A percentile compares a stretch with the other conserved stretches of the same genome.
These are phyloP conservation scores for Mastomys coucha DNA, from an alignment of 2,113 vertebrate species.

Conservation along the genomic window DNA sequence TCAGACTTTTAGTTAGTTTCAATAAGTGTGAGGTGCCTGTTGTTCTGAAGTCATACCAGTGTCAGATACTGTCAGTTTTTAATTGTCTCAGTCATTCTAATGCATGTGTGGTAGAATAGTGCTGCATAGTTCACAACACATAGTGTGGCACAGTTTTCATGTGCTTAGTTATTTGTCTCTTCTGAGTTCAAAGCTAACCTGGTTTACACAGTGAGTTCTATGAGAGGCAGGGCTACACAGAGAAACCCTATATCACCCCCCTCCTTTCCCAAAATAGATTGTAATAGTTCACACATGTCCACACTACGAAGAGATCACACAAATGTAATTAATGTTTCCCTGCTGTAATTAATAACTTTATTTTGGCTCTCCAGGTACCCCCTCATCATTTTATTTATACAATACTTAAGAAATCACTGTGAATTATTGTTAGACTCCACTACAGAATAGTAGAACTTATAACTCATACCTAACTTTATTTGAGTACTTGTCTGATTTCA, in stretches of 20 bases:
- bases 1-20: not conserved
- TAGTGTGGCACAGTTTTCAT: not conserved
- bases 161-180: not conserved
- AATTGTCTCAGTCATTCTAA: not conserved
- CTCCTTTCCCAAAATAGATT: not conserved
- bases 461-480: not conserved
- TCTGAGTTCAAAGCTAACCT: not conserved
- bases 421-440: not conserved
- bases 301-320: not conserved
- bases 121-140: not conserved
- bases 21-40: not conserved
- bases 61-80: not conserved
- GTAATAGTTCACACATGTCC: not conserved
- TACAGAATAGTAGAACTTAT: not conserved
- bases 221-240: not conserved
- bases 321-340: not conserved
- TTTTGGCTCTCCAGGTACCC: too few species aligned
- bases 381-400: not conserved
- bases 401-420: not conserved
- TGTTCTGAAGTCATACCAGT: not conserved
- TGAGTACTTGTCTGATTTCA: not conserved
- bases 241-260: not conserved
- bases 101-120: too few species aligned
- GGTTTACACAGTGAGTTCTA: not conserved
- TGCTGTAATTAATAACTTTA: not conserved